phyloP scores from a whole-genome alignment of 2,888 invertebrate genomes.

The Ligdia adustata region DNA sequence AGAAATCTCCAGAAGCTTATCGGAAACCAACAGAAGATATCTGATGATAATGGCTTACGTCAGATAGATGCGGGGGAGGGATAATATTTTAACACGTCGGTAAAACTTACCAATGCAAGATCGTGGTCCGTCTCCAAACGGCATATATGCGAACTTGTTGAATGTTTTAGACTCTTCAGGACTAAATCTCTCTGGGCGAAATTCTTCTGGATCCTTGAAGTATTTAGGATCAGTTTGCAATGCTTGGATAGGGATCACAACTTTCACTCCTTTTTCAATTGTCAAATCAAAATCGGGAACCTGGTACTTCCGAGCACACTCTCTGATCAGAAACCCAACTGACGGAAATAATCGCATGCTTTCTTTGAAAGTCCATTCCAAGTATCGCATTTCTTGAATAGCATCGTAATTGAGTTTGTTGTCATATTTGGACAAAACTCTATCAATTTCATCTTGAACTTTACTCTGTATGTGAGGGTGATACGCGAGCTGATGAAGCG shows the following conservation, averaged over 20 bases:
- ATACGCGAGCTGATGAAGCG: constrained; percentile 58
- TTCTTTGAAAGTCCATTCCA: constrained; percentile 57
- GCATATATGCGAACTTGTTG: constrained; percentile 51
- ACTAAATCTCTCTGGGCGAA: constrained; percentile 57
- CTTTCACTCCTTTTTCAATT: constrained; percentile 52
- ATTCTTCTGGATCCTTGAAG: constrained; percentile 54
- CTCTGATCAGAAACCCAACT: constrained; percentile 53
- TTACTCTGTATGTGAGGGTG: constrained; percentile 51
- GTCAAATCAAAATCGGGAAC: constrained; percentile 49
- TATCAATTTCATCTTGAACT: constrained; percentile 41
- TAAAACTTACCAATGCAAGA: constrained; percentile 54
- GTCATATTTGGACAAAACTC: constrained; percentile 41
- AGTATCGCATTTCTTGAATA: constrained; percentile 55
- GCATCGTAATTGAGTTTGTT: constrained; percentile 56
- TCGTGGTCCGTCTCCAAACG: constrained; percentile 60
- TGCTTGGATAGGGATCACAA: constrained; percentile 55
- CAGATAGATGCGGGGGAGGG: no score
- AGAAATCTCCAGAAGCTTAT: no score
- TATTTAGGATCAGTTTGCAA: constrained; percentile 58
- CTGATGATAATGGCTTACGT: no score
- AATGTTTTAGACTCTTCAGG: constrained; percentile 40
- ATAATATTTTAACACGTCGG: no score
- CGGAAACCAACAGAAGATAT: no score
- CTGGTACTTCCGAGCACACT: constrained; percentile 49
- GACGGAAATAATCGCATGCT: constrained; percentile 62